A percentile compares a stretch with the other conserved stretches of the same genome.
phyloP scores from a whole-genome alignment of 2,888 invertebrate species.

The Cremastinae sp. region DNA sequence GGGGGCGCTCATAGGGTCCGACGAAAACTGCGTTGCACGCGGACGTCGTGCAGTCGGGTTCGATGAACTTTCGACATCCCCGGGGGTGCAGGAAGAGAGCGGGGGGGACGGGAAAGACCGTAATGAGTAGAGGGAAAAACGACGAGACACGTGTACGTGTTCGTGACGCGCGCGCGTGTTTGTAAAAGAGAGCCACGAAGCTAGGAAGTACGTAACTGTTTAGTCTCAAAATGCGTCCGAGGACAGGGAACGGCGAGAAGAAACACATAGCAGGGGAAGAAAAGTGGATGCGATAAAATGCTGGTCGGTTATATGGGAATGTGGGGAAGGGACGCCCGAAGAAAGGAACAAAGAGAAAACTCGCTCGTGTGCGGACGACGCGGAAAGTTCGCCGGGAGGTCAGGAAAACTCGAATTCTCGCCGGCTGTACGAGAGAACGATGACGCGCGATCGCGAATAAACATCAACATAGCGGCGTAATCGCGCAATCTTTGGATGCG shows the following conservation, averaged over 20 bases:
- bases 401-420: too few relatives aligned
- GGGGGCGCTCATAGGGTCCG: slow-evolving; percentile 1
- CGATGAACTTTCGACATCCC: slow-evolving; percentile 51
- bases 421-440: too few relatives aligned
- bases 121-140: slow-evolving; percentile 13
- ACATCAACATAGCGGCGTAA: too few relatives aligned
- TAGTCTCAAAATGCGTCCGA: slow-evolving; percentile 29
- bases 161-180: not conserved
- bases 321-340: not conserved
- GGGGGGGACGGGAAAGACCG: not conserved
- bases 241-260: slow-evolving; percentile 7
- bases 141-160: not conserved
- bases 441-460: too few relatives aligned
- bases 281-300: slow-evolving; percentile 5
- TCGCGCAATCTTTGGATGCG: too few relatives aligned
- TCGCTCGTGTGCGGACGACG: too few relatives aligned
- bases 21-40: slow-evolving; percentile 21
- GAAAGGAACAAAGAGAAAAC: not conserved
- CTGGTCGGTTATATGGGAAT: not conserved
- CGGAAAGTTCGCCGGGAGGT: too few relatives aligned
- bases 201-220: slow-evolving; percentile 6
- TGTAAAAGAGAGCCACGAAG: not conserved
- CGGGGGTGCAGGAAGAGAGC: slow-evolving; percentile 23
- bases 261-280: slow-evolving; percentile 12
- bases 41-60: slow-evolving; percentile 43